Evolutionary conservation across 2,797 vertebrate species (phyloP).

Genomic region (Rachycentron canadum): DNA sequence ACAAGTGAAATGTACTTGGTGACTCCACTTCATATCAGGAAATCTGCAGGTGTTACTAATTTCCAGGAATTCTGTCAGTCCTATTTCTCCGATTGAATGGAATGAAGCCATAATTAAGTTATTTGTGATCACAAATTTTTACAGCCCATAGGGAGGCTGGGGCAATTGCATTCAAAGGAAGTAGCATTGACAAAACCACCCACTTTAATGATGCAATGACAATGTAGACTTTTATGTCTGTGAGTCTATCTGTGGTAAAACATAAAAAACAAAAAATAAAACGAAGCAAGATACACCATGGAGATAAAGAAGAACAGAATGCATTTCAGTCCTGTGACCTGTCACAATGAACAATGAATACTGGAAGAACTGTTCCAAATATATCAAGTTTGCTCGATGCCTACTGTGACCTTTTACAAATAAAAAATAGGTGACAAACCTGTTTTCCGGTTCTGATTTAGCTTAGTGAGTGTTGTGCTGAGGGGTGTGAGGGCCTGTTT

Average conservation of each 20-base stretch:
- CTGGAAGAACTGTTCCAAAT: background rate
- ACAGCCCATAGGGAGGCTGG: background rate
- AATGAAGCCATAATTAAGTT: background rate
- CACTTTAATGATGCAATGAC: constrained; percentile 17
- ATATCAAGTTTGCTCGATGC: background rate
- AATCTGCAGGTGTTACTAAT: background rate
- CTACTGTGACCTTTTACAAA: background rate
- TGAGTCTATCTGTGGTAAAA: background rate
- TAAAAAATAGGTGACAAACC: constrained; percentile 68
- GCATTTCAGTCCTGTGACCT: no score
- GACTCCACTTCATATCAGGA: background rate
- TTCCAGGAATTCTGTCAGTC: background rate
- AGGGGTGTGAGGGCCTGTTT: constrained; percentile 62
- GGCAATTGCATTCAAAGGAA: constrained; percentile 39
- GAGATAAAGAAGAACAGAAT: background rate
- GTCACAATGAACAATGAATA: background rate
- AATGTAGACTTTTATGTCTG: constrained; percentile 7
- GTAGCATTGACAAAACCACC: constrained; percentile 24
- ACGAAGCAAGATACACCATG: background rate
- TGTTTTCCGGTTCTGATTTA: constrained; percentile 75
- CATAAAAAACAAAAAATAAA: background rate
- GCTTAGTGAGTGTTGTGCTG: constrained; percentile 51
- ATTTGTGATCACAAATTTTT: no score
- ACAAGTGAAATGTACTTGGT: background rate
- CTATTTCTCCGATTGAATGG: background rate